These are phyloP conservation scores for Paracentrotus lividus DNA, from an alignment of 53 echinoderm and acorn worm genomes.

Conservation along the genomic window DNA sequence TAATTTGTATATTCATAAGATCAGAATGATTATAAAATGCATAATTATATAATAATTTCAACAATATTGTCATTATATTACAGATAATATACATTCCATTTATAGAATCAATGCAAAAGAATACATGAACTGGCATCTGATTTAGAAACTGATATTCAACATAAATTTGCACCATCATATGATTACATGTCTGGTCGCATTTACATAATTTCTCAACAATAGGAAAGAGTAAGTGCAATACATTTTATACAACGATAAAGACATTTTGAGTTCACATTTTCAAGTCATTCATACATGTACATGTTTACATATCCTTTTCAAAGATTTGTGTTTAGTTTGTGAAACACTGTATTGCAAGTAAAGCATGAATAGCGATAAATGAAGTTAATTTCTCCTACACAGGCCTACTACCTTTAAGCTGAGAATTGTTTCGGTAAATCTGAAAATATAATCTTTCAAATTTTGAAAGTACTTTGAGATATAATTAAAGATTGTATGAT, in stretches of 20 bases:
- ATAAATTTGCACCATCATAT: not conserved
- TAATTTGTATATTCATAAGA: conserved; percentile 15
- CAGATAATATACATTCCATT: conserved; percentile 11
- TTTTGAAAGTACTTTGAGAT: too few relatives aligned
- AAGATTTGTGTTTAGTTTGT: not conserved
- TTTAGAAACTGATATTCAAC: conserved; percentile 13
- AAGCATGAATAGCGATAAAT: not conserved
- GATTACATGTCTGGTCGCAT: not conserved
- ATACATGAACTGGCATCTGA: conserved; percentile 18
- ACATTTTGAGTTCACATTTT: not conserved
- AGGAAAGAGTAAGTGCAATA: not conserved
- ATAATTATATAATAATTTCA: conserved; percentile 42
- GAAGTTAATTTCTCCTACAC: not conserved
- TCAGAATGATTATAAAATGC: conserved; percentile 54
- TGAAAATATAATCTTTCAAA: not conserved
- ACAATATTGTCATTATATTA: conserved; percentile 2
- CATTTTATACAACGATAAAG: conserved; percentile 25
- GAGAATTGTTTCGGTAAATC: too few relatives aligned
- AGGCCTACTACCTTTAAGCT: too few relatives aligned
- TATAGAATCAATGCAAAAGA: conserved; percentile 5
- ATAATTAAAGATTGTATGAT: too few relatives aligned
- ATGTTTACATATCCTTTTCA: not conserved
- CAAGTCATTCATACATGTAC: not conserved
- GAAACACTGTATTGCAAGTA: not conserved
- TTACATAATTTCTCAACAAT: not conserved